These are phyloP conservation scores for Melieria omissa DNA, from an alignment of 2,888 invertebrate genomes.

Conservation along the genomic window DNA sequence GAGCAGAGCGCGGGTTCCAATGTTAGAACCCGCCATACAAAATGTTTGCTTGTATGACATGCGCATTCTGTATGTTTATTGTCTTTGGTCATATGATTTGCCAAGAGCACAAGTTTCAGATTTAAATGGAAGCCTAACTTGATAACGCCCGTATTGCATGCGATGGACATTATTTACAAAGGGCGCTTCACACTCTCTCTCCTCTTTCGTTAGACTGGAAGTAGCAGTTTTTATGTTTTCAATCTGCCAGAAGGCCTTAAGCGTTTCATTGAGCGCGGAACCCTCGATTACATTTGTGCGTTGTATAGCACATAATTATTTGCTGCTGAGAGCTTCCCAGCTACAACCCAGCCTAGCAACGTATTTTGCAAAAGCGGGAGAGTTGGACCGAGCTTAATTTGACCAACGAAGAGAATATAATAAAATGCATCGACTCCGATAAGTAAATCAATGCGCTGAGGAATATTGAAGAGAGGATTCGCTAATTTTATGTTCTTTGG, in stretches of 20 bases:
- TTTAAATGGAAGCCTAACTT: constrained; percentile 26
- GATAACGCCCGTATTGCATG: constrained; percentile 23
- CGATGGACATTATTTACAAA: background rate
- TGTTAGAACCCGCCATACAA: too few species aligned
- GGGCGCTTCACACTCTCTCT: background rate
- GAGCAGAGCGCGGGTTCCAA: too few species aligned
- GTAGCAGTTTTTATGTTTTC: constrained; percentile 3
- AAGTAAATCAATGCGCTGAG: too few species aligned
- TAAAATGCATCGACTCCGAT: too few species aligned
- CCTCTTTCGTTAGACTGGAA: constrained; percentile 9
- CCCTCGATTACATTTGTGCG: background rate
- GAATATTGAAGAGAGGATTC: too few species aligned
- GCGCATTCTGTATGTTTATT: too few species aligned
- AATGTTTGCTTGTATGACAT: too few species aligned
- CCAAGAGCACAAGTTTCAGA: constrained; percentile 23
- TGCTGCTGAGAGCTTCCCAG: constrained; percentile 18
- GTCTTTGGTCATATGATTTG: constrained; percentile 29
- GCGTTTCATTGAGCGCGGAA: background rate
- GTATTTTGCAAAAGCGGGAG: constrained; percentile 31
- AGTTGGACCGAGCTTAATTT: constrained; percentile 28
- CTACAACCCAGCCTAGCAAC: constrained; percentile 35
- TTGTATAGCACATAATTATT: background rate
- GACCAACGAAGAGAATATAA: constrained; percentile 25
- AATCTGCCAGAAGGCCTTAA: constrained; percentile 8
- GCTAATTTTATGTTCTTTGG: too few species aligned